phyloP scores from a whole-genome alignment of 2,888 invertebrate genomes.

The Drosophila subquinaria region DNA sequence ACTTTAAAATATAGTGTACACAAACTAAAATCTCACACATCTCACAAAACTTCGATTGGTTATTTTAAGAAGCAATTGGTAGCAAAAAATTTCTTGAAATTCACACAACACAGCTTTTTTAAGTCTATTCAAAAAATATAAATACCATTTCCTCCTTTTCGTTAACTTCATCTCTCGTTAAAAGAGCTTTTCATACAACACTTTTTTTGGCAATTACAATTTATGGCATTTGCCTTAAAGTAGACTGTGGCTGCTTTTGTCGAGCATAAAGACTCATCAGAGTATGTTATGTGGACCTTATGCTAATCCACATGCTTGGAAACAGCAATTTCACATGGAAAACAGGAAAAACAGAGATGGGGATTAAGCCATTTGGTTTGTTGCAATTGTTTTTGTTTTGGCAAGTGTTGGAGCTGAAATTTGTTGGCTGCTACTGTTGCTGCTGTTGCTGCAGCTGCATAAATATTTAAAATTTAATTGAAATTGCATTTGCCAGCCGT shows the following conservation, averaged over 20 bases:
- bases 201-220: conserved; percentile 20
- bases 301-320: conserved; percentile 51
- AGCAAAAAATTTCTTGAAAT: too few species aligned
- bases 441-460: conserved; percentile 56
- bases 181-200: not conserved
- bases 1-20: too few species aligned
- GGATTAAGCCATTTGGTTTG: conserved; percentile 59
- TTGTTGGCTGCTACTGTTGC: conserved; percentile 35
- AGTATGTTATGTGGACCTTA: conserved; percentile 51
- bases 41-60: too few species aligned
- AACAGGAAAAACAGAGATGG: conserved; percentile 37
- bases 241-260: conserved; percentile 30
- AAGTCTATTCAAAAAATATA: too few species aligned
- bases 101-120: too few species aligned
- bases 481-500: conserved; percentile 69
- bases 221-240: conserved; percentile 32
- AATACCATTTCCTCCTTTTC: not conserved
- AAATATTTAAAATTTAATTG: conserved; percentile 82
- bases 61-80: too few species aligned
- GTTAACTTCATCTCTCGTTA: not conserved
- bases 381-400: conserved; percentile 47
- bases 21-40: too few species aligned
- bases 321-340: conserved; percentile 11
- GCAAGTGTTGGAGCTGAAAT: conserved; percentile 33
- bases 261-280: conserved; percentile 50